Percentiles rank a stretch among this genome's conserved stretches.
These are phyloP conservation scores for Acrocera orbiculus DNA, from an alignment of 2,888 invertebrate species.

Conservation along the genomic window DNA sequence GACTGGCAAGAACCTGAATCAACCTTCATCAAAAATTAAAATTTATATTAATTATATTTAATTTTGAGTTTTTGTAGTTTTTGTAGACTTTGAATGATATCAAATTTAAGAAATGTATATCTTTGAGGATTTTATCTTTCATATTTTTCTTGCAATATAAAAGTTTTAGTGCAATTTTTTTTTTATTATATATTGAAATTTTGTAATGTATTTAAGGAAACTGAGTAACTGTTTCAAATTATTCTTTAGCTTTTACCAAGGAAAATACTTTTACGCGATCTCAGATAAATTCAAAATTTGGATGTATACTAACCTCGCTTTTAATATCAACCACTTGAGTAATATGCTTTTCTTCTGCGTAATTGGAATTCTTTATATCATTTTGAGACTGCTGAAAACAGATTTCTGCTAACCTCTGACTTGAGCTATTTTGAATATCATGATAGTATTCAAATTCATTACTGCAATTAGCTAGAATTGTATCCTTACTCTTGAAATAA, in stretches of 20 bases:
- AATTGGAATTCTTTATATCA: constrained; percentile 25
- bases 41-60: neutral
- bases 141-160: too few species aligned
- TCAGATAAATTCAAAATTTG: neutral
- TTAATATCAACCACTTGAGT: constrained; percentile 35
- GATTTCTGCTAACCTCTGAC: too few species aligned
- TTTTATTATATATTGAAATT: too few species aligned
- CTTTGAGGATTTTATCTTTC: too few species aligned
- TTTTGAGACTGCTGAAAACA: constrained; percentile 43
- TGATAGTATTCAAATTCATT: constrained; percentile 37
- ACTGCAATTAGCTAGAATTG: constrained; percentile 36
- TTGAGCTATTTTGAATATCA: constrained; percentile 34
- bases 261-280: too few species aligned
- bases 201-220: too few species aligned
- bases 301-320: constrained; percentile 29
- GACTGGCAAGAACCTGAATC: constrained; percentile 44
- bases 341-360: constrained; percentile 32
- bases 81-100: neutral
- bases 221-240: too few species aligned
- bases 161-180: too few species aligned
- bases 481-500: constrained; percentile 39
- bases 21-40: neutral
- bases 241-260: too few species aligned
- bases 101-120: neutral
- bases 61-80: neutral